Conservation (phyloP, 1,140 invertebrate genomes). For the Nebria ingens region DNA sequence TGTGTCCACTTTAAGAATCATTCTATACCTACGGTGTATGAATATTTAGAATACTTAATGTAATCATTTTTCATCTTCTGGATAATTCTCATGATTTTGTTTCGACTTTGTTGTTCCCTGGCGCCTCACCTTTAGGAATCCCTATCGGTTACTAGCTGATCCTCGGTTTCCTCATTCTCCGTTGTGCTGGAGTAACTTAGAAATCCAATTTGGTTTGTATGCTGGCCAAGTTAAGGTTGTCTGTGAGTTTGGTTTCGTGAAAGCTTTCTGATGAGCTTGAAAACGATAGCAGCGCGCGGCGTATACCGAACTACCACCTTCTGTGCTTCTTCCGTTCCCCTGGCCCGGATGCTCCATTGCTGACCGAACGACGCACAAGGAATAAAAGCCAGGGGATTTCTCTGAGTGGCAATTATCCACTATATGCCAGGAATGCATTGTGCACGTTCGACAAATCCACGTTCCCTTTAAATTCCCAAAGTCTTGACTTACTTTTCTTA, state of each 20-base stretch:
- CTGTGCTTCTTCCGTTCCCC: too few species aligned
- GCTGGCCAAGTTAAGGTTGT: conserved; percentile 14
- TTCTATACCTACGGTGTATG: too few species aligned
- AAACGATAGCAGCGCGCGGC: conserved; percentile 16
- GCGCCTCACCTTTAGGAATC: background rate
- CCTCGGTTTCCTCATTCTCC: conserved; percentile 3
- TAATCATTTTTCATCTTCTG: too few species aligned
- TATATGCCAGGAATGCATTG: conserved; percentile 6
- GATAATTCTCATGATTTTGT: too few species aligned
- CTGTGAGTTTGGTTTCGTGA: conserved; percentile 15
- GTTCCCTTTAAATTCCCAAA: background rate
- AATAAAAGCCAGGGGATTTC: conserved; percentile 14
- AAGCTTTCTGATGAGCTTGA: conserved; percentile 19
- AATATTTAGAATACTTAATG: too few species aligned
- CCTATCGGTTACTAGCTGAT: background rate
- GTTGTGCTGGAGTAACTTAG: conserved; percentile 14
- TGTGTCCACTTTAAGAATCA: too few species aligned
- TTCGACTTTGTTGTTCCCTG: background rate
- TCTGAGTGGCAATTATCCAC: conserved; percentile 17
- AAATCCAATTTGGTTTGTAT: conserved; percentile 20
- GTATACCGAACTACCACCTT: conserved; percentile 11
- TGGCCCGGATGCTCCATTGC: too few species aligned
- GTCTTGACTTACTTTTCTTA: background rate
- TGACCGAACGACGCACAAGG: conserved; percentile 16
- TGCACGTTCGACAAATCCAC: background rate